Conservation (phyloP, 1,140 invertebrate species). For the Temnothorax longispinosus region DNA sequence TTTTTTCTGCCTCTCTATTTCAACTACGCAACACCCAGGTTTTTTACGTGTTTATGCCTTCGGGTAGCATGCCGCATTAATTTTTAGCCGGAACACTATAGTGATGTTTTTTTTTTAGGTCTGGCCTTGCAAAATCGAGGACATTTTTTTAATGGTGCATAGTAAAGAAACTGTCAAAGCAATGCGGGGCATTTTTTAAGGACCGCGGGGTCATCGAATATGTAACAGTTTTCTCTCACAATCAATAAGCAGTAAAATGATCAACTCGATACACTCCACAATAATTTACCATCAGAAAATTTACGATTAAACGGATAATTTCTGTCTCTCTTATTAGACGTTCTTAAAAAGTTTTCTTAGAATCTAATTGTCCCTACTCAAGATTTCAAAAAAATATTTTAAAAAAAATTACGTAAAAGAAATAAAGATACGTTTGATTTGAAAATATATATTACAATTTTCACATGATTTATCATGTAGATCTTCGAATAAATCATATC, state of each 20-base stretch:
- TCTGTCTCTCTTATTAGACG: background rate
- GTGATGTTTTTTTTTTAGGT: slow-evolving; percentile 66
- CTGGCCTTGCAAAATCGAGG: slow-evolving; percentile 62
- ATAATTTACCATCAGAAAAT: slow-evolving; percentile 28
- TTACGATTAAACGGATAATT: slow-evolving; percentile 1
- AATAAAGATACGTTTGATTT: background rate
- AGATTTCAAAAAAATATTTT: background rate
- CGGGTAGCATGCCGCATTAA: slow-evolving; percentile 71
- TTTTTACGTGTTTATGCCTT: slow-evolving; percentile 71
- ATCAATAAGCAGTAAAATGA: background rate
- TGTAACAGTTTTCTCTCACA: slow-evolving; percentile 15
- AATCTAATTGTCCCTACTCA: background rate
- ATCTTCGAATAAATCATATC: slow-evolving; percentile 11
- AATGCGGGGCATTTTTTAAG: background rate
- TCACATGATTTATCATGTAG: background rate
- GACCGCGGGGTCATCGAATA: background rate
- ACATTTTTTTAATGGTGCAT: slow-evolving; percentile 71
- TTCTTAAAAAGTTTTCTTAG: background rate
- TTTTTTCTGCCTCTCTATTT: slow-evolving; percentile 61
- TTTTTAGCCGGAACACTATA: slow-evolving; percentile 83
- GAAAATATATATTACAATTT: background rate
- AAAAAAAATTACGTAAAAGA: background rate
- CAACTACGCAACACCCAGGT: slow-evolving; percentile 24
- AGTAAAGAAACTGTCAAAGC: slow-evolving; percentile 74
- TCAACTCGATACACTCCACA: background rate